A percentile compares a stretch with the other conserved stretches of the same genome.
These are phyloP conservation scores for Scomberomorus guttatus DNA, from an alignment of 2,797 vertebrate genomes.

Conservation along the genomic window DNA sequence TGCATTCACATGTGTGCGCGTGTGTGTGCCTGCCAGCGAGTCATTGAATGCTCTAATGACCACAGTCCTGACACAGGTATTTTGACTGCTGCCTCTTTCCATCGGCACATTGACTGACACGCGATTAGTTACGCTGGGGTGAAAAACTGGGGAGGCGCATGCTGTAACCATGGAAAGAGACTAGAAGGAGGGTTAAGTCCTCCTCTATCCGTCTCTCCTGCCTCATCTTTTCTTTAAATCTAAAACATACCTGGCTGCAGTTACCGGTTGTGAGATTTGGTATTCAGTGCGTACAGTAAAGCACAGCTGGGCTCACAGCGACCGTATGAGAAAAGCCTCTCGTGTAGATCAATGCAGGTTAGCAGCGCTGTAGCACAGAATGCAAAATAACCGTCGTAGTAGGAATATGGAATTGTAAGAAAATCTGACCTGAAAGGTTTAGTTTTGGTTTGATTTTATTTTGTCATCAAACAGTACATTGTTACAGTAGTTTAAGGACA, in stretches of 20 bases:
- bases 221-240: slow-evolving; percentile 71
- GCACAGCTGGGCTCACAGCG: slow-evolving; percentile 56
- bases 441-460: background rate
- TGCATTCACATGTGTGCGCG: slow-evolving; percentile 17
- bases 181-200: slow-evolving; percentile 45
- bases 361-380: slow-evolving; percentile 40
- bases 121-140: slow-evolving; percentile 79
- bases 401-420: slow-evolving; percentile 3
- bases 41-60: slow-evolving; percentile 79
- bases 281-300: slow-evolving; percentile 59
- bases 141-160: slow-evolving; percentile 56
- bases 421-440: slow-evolving; percentile 3
- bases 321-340: slow-evolving; percentile 62
- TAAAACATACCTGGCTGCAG: slow-evolving; percentile 64
- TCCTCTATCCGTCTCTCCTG: slow-evolving; percentile 39
- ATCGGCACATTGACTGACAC: slow-evolving; percentile 81
- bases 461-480: background rate
- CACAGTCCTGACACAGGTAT: slow-evolving; percentile 82
- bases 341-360: slow-evolving; percentile 61
- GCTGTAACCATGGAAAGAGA: slow-evolving; percentile 62
- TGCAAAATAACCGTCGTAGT: slow-evolving; percentile 16
- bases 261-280: slow-evolving; percentile 46
- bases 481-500: background rate
- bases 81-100: slow-evolving; percentile 84
- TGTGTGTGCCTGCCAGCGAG: slow-evolving; percentile 49